Evolutionary conservation across 1,140 invertebrate species (phyloP), one percentile per base, ranked within the genome.

Genomic region (Chironomus tepperi): DNA sequence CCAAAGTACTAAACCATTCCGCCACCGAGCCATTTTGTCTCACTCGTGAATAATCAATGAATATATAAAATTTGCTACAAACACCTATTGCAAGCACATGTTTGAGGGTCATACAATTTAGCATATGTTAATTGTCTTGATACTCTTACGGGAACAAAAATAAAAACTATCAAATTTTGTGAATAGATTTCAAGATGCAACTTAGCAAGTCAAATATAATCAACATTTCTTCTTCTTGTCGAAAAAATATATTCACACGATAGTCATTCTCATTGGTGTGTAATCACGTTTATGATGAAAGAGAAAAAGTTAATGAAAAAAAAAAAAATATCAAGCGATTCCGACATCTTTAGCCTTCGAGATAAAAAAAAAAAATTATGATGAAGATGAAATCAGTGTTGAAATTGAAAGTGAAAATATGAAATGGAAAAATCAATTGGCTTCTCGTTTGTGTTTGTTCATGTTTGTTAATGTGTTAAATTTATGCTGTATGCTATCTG

Each of bases 361-460:
- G 47, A 57, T 57, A 57, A 57, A 57, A 34, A 34, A 34, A 34
- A 12, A 57, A 57, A 57, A 57, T 15, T 57, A 57, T 57, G 47
- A 57, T n/a, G 47, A 57, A 57, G 47, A 57, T 57, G 24, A 34
- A 34, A 34, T 34, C 24, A 34, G 24, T 34, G 47, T 57, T 57
- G 47, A 57, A 57, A 57, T n/a, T 57, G 47, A 57, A 57, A 57
- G 47, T 57, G 47, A 57, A 57, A 57, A 57, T 57, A n/a, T 57
- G n/a, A n/a, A 15, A 57, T 57, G 47, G 43, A 57, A 57, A 57
- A 57, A 34, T 34, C 24, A 34, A 34, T 34, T 34, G 24, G 24
- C 5, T 34, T 34, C 24, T 34, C 24, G 24, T 34, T 1, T 34
- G 24, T 34, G 5, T 34, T 34, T 34, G 24, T 34, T 34, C 24